Evolutionary conservation across 2,113 vertebrate genomes (phyloP), one percentile per base, ranked within the genome.

Genomic region (Natator depressus): DNA sequence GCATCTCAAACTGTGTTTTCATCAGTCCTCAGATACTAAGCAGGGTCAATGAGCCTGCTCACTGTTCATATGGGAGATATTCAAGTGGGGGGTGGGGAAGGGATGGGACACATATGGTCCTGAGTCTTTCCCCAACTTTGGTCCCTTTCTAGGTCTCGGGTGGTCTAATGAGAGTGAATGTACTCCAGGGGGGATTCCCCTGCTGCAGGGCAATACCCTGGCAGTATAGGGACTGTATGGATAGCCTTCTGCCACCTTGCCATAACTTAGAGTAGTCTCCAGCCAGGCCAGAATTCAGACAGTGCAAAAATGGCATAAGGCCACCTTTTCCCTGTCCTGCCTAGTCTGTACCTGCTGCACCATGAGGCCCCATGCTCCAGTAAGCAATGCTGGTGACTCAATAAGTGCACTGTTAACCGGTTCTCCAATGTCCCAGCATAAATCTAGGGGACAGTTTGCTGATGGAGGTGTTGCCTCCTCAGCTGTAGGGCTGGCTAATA

Each of bases 1-100:
- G 0, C 1, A 0, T 0, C 31, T 22, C 47, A 1, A 0, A 1
- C 0, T 0, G 2, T 0, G 0, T 14, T 72, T 22, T 38, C 4
- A 19, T 46, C 35, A 5, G 1, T 38, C 27, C 27, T 6, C 10
- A 19, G 80, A 10, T 5, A 1, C 31, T 25, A 2, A 29, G 85
- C 83, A 82, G 62, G 50, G 12, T 46, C 38, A 27, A 54, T 54
- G 53, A 54, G 42, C 16, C 1, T 6, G 8, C 6, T 38, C 62
- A 35, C 3, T 55, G 42, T 59, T 75, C 54, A 46, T 19, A 4
- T 1, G 17, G 38, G 14, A 7, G 16, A 0, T 6, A 49, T 7
- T 46, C 62, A 5, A 24, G 75, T 13, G 1, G 27, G 59, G 27
- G 75, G 89, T n/a, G n/a, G n/a, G n/a, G n/a, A n/a, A n/a, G n/a